Evolutionary conservation across 2,888 invertebrate species (phyloP).

Genomic region (Polietes domitor): DNA sequence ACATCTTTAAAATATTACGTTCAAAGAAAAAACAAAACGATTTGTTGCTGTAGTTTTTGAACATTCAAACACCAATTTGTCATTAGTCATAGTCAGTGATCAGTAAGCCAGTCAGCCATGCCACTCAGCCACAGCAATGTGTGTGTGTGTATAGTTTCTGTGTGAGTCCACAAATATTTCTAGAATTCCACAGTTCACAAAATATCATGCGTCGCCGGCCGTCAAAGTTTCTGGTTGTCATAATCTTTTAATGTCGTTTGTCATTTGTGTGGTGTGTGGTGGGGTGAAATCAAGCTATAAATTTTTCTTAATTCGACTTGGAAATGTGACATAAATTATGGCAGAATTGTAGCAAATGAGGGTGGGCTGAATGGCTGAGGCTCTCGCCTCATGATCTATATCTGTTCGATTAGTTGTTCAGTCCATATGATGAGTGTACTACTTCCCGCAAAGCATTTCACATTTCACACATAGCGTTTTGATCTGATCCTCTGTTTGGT

Average conservation of each 20-base stretch:
- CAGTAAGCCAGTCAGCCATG: neutral
- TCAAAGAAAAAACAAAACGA: too few species aligned
- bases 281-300: neutral
- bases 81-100: neutral
- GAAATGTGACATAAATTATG: neutral
- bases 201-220: neutral
- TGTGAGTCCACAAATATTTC: neutral
- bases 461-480: neutral
- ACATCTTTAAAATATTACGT: too few species aligned
- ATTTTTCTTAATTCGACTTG: neutral
- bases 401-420: too few species aligned
- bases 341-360: neutral
- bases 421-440: too few species aligned
- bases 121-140: neutral
- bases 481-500: neutral
- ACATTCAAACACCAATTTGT: neutral
- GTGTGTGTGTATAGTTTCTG: neutral
- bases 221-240: neutral
- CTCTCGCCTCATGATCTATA: too few species aligned
- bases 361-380: too few species aligned
- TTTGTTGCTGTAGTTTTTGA: too few species aligned
- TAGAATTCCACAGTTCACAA: neutral
- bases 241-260: slow-evolving; percentile 1
- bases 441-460: too few species aligned
- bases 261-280: neutral